phyloP scores from a whole-genome alignment of 1,140 invertebrate genomes.

The Mylabris phalerata region DNA sequence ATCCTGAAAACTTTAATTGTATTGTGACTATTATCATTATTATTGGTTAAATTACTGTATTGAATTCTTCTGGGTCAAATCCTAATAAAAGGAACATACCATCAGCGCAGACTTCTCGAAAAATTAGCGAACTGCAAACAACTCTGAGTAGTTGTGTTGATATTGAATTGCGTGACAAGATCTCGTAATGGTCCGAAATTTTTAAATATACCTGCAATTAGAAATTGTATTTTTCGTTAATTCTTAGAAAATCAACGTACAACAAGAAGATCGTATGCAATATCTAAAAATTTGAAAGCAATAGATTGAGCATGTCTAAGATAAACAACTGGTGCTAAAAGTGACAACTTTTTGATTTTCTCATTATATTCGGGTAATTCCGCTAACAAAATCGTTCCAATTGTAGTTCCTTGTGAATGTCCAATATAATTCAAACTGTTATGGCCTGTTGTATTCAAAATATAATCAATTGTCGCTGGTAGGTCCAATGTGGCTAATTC shows the following conservation, averaged over 20 bases:
- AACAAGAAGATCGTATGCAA: too few species aligned
- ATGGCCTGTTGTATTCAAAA: conserved; percentile 30
- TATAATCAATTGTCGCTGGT: conserved; percentile 62
- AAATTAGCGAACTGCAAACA: conserved; percentile 46
- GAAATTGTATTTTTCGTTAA: too few species aligned
- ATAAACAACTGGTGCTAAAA: conserved; percentile 68
- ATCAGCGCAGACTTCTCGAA: conserved; percentile 60
- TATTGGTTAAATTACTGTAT: conserved; percentile 42
- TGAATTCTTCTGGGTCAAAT: conserved; percentile 62
- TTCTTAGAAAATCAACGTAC: too few species aligned
- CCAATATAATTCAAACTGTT: conserved; percentile 57
- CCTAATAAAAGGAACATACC: conserved; percentile 58
- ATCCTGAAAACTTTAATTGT: too few species aligned
- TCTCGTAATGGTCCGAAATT: conserved; percentile 47
- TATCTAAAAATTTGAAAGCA: too few species aligned
- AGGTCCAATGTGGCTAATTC: conserved; percentile 44
- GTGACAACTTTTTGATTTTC: conserved; percentile 50
- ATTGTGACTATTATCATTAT: too few species aligned
- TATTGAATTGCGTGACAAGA: conserved; percentile 45
- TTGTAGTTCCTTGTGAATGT: conserved; percentile 57
- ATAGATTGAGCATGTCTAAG: conserved; percentile 58
- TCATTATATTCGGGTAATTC: conserved; percentile 49
- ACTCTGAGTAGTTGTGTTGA: conserved; percentile 13
- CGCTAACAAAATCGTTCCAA: conserved; percentile 47
- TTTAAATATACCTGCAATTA: too few species aligned